Conservation (phyloP, 1,140 invertebrate species). For the Drosophila pruinosa region DNA sequence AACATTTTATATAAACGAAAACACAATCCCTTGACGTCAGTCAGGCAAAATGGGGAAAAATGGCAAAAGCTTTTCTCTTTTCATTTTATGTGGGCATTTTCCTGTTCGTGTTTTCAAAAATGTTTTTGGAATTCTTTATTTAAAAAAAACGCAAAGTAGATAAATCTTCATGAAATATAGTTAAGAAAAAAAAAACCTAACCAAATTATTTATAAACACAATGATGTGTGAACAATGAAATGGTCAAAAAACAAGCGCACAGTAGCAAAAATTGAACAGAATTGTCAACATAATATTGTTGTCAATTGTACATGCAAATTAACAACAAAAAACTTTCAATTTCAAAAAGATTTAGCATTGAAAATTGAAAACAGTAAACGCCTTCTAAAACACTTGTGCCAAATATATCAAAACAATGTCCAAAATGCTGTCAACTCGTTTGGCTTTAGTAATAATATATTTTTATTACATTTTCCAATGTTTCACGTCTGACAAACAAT, state of each 20-base stretch:
- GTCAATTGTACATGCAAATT: conserved; percentile 10
- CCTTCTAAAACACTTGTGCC: conserved; percentile 65
- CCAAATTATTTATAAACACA: conserved; percentile 51
- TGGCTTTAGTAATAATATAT: conserved; percentile 46
- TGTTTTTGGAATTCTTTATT: conserved; percentile 19
- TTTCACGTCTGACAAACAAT: conserved; percentile 42
- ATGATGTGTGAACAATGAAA: conserved; percentile 51
- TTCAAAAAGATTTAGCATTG: conserved; percentile 49
- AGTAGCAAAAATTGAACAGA: conserved; percentile 35
- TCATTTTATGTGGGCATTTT: conserved; percentile 40
- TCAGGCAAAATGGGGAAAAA: conserved; percentile 4
- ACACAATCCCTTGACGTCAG: conserved; percentile 58
- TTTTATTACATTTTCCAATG: conserved; percentile 47
- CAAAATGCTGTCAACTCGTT: conserved; percentile 57
- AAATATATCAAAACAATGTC: conserved; percentile 71
- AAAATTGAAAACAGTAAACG: conserved; percentile 24
- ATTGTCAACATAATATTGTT: conserved; percentile 34
- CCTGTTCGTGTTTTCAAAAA: conserved; percentile 24
- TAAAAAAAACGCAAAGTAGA: conserved; percentile 18
- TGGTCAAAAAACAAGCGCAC: conserved; percentile 6
- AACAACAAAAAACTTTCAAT: conserved; percentile 35
- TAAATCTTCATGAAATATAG: conserved; percentile 51
- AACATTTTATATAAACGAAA: conserved; percentile 50
- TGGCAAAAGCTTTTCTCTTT: conserved; percentile 14
- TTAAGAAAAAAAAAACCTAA: conserved; percentile 2